Conservation (phyloP, 1,140 invertebrate genomes). For the Atta cephalotes region DNA sequence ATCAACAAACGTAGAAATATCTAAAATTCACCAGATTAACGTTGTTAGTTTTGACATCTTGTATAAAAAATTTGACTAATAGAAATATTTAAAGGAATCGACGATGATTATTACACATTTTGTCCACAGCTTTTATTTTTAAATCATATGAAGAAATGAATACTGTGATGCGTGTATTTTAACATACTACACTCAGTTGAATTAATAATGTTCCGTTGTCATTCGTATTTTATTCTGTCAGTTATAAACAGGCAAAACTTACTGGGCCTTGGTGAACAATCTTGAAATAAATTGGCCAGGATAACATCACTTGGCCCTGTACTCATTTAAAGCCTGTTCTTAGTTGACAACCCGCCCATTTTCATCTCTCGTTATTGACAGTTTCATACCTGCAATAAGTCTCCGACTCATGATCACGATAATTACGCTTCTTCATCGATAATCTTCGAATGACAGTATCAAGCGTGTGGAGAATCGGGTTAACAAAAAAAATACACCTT, state of each 20-base stretch:
- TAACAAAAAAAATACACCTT: constrained; percentile 6
- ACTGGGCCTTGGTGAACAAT: constrained; percentile 25
- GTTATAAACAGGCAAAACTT: constrained; percentile 22
- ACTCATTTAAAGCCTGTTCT: constrained; percentile 30
- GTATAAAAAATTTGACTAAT: neutral
- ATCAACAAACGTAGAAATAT: neutral
- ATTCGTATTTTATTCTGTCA: neutral
- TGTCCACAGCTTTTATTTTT: neutral
- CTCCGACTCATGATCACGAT: neutral
- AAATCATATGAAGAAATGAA: neutral
- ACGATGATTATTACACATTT: neutral
- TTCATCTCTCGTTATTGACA: constrained; percentile 38
- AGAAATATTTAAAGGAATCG: neutral
- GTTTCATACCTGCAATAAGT: constrained; percentile 11
- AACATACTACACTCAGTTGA: neutral
- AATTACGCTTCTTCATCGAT: constrained; percentile 44
- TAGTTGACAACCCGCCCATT: constrained; percentile 34
- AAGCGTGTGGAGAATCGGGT: constrained; percentile 24
- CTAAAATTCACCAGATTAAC: neutral
- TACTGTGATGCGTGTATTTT: neutral
- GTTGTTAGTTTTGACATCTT: neutral
- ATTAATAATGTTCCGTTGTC: constrained; percentile 27
- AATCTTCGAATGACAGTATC: constrained; percentile 21
- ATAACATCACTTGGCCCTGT: constrained; percentile 16
- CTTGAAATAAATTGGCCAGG: constrained; percentile 65